Conservation (phyloP, 1,140 invertebrate species). For the Wasmannia auropunctata region DNA sequence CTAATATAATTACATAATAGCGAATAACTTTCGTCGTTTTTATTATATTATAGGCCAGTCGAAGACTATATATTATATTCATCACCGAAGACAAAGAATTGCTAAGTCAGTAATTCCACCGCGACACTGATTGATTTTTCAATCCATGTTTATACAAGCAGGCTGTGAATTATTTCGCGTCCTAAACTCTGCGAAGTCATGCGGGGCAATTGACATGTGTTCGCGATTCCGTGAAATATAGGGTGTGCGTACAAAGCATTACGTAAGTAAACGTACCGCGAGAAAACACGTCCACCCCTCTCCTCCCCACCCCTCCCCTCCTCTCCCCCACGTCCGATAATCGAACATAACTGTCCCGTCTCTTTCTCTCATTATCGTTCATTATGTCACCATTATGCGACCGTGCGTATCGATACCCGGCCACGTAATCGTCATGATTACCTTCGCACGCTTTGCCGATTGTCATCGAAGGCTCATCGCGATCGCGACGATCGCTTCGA, state of each 20-base stretch:
- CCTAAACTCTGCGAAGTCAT: constrained; percentile 40
- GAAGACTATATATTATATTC: not conserved
- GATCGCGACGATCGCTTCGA: constrained; percentile 41
- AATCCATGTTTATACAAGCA: not conserved
- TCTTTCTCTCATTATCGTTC: constrained; percentile 71
- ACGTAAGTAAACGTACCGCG: constrained; percentile 61
- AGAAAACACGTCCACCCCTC: constrained; percentile 37
- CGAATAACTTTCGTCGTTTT: not conserved
- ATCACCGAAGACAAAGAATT: not conserved
- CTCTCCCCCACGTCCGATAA: constrained; percentile 46
- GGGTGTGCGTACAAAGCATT: constrained; percentile 32
- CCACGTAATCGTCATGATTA: constrained; percentile 70
- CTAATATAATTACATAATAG: not conserved
- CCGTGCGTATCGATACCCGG: constrained; percentile 55
- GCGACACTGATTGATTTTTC: not conserved
- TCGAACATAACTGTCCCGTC: constrained; percentile 68
- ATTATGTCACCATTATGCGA: constrained; percentile 63
- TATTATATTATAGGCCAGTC: not conserved
- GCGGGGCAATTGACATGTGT: constrained; percentile 32
- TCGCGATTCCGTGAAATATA: constrained; percentile 13
- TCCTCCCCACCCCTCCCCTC: not conserved
- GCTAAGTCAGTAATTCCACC: not conserved
- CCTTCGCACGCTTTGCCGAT: constrained; percentile 69
- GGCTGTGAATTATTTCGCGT: not conserved
- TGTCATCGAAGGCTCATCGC: constrained; percentile 59